phyloP scores from a whole-genome alignment of 2,888 invertebrate genomes.

The Formica aserva region DNA sequence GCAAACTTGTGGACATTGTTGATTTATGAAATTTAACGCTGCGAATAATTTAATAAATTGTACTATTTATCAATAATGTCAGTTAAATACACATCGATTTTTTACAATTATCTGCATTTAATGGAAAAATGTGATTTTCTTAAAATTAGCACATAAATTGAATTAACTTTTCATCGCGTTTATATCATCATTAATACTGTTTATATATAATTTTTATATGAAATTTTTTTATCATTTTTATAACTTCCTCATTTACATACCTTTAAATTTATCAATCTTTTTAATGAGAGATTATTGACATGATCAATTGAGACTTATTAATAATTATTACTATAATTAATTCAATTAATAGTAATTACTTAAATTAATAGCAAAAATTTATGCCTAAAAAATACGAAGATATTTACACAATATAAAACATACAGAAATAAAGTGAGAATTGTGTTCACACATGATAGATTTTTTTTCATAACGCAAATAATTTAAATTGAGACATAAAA shows the following conservation, averaged over 20 bases:
- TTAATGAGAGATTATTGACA: neutral
- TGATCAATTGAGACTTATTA: neutral
- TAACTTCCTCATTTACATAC: neutral
- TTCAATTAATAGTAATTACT: conserved; percentile 1
- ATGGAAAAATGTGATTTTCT: neutral
- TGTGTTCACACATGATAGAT: conserved; percentile 25
- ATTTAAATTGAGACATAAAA: conserved; percentile 36
- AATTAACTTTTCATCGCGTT: neutral
- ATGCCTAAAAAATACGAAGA: neutral
- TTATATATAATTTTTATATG: neutral
- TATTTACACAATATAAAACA: neutral
- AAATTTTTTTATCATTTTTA: neutral
- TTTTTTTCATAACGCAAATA: conserved; percentile 36
- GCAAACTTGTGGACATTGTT: neutral
- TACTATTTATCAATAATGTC: neutral
- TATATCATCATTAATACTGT: neutral
- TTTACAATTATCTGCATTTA: neutral
- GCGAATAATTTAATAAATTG: neutral
- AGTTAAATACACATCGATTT: neutral
- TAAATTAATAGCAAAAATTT: neutral
- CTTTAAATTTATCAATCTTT: neutral
- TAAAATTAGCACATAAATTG: neutral
- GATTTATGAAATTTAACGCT: neutral
- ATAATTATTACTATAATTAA: neutral
- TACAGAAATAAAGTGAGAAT: neutral